phyloP scores from a whole-genome alignment of 2,113 vertebrate genomes.

The Sakesphorus luctuosus region DNA sequence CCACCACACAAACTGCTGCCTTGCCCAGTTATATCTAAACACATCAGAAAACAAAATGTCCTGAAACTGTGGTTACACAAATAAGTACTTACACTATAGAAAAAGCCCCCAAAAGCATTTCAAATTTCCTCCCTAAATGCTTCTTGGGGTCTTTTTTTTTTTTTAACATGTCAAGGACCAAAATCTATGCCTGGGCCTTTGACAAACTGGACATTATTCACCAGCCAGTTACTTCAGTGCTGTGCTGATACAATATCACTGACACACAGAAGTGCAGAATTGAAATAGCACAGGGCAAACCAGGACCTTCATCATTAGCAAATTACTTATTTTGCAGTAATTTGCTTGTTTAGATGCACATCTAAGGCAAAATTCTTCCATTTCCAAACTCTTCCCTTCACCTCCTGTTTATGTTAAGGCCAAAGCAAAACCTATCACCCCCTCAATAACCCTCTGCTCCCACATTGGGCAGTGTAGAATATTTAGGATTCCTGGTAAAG shows the following conservation, averaged over 20 bases:
- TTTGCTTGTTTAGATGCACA: slow-evolving; percentile 33
- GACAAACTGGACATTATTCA: background rate
- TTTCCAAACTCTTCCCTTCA: background rate
- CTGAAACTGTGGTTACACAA: background rate
- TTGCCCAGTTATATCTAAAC: background rate
- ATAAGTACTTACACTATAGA: background rate
- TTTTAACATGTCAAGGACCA: no score
- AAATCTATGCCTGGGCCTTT: background rate
- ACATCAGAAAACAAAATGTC: background rate
- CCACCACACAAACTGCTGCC: background rate
- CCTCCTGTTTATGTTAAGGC: slow-evolving; percentile 15
- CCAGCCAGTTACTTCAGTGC: background rate
- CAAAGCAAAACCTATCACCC: slow-evolving; percentile 8
- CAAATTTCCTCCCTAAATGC: background rate
- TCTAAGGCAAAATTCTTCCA: slow-evolving; percentile 21
- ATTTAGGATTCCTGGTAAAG: slow-evolving; percentile 75
- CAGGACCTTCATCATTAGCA: background rate
- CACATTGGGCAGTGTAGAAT: slow-evolving; percentile 47
- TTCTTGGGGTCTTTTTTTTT: background rate
- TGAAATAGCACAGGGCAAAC: background rate
- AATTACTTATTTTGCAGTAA: slow-evolving; percentile 14
- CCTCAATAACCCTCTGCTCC: background rate
- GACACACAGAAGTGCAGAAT: background rate
- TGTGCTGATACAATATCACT: background rate
- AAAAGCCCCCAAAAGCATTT: background rate